These are phyloP conservation scores for Arion vulgaris DNA, from an alignment of 1,140 invertebrate genomes.

Conservation along the genomic window DNA sequence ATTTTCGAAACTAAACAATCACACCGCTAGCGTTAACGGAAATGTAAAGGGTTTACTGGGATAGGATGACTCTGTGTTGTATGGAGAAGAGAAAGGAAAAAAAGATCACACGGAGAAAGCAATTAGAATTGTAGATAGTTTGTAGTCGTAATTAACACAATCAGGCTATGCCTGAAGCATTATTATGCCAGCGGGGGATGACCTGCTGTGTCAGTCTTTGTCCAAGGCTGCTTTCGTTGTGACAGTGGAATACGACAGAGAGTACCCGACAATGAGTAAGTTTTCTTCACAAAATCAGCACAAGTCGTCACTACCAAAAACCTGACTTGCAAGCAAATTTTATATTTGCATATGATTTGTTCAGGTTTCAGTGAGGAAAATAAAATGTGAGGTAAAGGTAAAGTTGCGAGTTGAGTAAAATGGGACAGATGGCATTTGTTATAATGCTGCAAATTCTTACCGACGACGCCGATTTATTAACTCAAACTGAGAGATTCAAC, in stretches of 20 bases:
- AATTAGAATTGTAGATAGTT: not conserved
- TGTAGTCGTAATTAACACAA: not conserved
- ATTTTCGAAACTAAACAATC: slow-evolving; percentile 14
- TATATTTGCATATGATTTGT: slow-evolving; percentile 16
- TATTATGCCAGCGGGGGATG: not conserved
- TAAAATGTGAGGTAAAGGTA: not conserved
- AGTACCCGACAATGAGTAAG: slow-evolving; percentile 27
- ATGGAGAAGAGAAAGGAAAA: slow-evolving; percentile 10
- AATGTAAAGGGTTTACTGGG: slow-evolving; percentile 3
- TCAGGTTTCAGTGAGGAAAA: not conserved
- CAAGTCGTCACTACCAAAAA: slow-evolving; percentile 18
- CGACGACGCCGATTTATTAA: too few relatives aligned
- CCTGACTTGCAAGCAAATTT: slow-evolving; percentile 1
- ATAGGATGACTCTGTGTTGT: slow-evolving; percentile 27
- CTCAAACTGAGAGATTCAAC: too few relatives aligned
- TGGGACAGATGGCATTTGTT: too few relatives aligned
- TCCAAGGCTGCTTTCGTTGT: not conserved
- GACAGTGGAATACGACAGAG: slow-evolving; percentile 44
- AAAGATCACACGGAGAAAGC: not conserved
- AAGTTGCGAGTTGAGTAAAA: too few relatives aligned
- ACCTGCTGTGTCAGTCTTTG: not conserved
- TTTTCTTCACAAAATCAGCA: too few relatives aligned
- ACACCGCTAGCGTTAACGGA: slow-evolving; percentile 21
- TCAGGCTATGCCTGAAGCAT: not conserved
- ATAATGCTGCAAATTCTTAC: too few relatives aligned